Conservation (phyloP, 2,888 invertebrate genomes). For the Diaprepes abbreviatus region DNA sequence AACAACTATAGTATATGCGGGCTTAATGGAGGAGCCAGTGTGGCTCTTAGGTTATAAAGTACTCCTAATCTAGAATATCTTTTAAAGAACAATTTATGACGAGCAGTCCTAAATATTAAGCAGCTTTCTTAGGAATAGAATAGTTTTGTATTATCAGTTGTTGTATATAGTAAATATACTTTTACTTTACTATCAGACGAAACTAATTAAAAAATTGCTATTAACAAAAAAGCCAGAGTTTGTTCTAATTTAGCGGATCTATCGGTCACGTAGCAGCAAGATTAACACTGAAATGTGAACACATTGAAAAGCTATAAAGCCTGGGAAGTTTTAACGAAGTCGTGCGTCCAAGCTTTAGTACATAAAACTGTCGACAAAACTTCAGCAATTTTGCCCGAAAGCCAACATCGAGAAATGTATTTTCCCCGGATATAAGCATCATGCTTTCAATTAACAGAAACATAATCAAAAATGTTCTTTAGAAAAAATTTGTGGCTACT, state of each 20-base stretch:
- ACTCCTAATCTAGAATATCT: no score
- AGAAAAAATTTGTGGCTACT: no score
- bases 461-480: no score
- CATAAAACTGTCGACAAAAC: conserved; percentile 32
- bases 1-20: no score
- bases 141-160: no score
- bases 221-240: neutral
- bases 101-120: no score
- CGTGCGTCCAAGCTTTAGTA: conserved; percentile 28
- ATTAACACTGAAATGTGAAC: conserved; percentile 21
- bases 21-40: no score
- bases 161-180: no score
- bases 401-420: conserved; percentile 7
- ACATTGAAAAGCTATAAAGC: conserved; percentile 30
- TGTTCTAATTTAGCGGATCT: conserved; percentile 19
- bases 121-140: no score
- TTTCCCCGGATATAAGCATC: conserved; percentile 2
- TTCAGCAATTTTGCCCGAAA: conserved; percentile 22
- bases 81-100: no score
- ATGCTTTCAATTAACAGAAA: neutral
- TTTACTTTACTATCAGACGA: neutral
- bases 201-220: neutral
- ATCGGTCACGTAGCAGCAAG: conserved; percentile 23
- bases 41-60: no score
- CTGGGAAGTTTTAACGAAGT: conserved; percentile 31